Percentiles rank a stretch among this genome's conserved stretches.
Conservation (phyloP, 2,888 invertebrate species). For the Tenthredo notha region DNA sequence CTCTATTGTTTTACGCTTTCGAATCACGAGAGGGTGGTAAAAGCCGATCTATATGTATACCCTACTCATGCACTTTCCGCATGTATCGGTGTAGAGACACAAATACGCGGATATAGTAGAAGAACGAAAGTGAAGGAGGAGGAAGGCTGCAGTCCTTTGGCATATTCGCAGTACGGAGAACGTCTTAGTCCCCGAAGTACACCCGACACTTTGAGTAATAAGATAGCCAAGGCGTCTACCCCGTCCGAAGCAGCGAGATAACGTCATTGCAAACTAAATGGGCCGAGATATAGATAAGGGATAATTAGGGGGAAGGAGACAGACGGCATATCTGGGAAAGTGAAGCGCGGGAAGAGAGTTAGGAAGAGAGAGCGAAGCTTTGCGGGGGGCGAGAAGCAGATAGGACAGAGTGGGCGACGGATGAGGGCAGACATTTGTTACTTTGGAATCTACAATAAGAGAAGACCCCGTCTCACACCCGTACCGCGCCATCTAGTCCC, state of each 20-base stretch:
- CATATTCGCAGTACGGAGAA: conserved; percentile 42
- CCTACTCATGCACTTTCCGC: neutral
- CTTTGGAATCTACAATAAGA: conserved; percentile 70
- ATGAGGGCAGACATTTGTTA: conserved; percentile 75
- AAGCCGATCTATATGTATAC: neutral
- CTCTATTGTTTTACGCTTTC: conserved; percentile 38
- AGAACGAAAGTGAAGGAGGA: neutral
- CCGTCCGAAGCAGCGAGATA: conserved; percentile 71
- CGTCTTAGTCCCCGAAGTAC: conserved; percentile 41
- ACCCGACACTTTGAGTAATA: conserved; percentile 76
- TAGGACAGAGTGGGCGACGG: conserved; percentile 59
- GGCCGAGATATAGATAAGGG: conserved; percentile 77
- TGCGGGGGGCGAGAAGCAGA: conserved; percentile 52
- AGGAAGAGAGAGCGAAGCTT: conserved; percentile 58
- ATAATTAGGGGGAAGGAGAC: conserved; percentile 76
- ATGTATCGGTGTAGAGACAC: neutral
- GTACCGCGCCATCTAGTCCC: conserved; percentile 49
- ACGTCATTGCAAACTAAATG: conserved; percentile 77
- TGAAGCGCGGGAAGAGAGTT: conserved; percentile 40
- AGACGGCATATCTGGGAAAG: conserved; percentile 61
- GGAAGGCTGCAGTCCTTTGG: conserved; percentile 38
- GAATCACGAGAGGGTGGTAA: conserved; percentile 45
- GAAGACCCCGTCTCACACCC: conserved; percentile 49
- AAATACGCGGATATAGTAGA: neutral
- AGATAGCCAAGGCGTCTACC: conserved; percentile 72